Evolutionary conservation across 2,888 invertebrate genomes (phyloP), one percentile per base, ranked within the genome.

Genomic region (Lissonota sp.): DNA sequence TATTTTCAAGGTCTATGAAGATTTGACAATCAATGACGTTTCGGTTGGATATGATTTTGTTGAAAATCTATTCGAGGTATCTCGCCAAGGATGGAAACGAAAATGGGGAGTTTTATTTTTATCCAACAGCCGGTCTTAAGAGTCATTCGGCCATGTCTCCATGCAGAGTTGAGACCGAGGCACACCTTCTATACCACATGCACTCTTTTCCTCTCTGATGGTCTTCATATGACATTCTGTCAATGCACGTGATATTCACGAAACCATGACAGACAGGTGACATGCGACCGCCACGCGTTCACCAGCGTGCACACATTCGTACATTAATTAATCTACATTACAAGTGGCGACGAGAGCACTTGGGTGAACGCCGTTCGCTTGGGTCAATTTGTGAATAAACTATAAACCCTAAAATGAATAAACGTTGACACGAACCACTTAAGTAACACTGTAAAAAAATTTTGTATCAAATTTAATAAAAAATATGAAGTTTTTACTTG

Each of bases 221-320:
- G 69, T 73, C 63, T 3, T 26, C n/a, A n/a, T 26, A 64, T 55
- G 49, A 64, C 72, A 42, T 51, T 37, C 10, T 40, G 12, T 75
- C 26, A 71, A 76, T 55, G 85, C 76, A 80, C 85, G 86, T 84
- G 85, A 85, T 82, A 88, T 82, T 84, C 90, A 89, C 85, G 86
- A 84, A 86, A 89, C 86, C 92, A 87, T 91, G 88, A 91, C 90
- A 87, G 87, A 91, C 92, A 92, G 92, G 92, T 92, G 92, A 92
- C 92, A 92, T 92, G 91, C 90, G 92, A 86, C 87, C 67, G 89
- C 86, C 91, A 90, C 91, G 91, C 91, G 90, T 63, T 14, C 39
- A 12, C 64, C 4, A n/a, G 6, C 6, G 39, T 55, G n/a, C n/a
- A 10, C 69, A 58, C 39, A 26, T 53, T 16, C 53, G 16, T 58